Conservation (phyloP, 1,140 invertebrate genomes). For the Microplitis demolitor region DNA sequence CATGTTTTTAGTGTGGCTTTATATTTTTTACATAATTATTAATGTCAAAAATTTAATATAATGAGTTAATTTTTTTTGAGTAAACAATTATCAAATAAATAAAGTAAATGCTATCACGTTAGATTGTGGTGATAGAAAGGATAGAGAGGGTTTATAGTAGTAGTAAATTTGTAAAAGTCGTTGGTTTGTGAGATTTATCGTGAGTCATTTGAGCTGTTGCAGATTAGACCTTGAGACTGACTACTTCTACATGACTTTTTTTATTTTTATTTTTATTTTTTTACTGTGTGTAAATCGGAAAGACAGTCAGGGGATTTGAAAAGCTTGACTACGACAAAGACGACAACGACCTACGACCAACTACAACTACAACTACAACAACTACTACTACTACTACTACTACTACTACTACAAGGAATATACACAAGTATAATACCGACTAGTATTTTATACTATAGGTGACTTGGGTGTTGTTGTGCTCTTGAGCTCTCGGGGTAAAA, state of each 20-base stretch:
- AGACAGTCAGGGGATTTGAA: slow-evolving; percentile 14
- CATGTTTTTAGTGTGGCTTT: slow-evolving; percentile 18
- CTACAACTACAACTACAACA: not conserved
- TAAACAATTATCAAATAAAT: too few species aligned
- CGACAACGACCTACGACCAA: too few species aligned
- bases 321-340: slow-evolving; percentile 15
- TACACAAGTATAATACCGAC: not conserved
- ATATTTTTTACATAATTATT: slow-evolving; percentile 9
- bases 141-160: slow-evolving; percentile 36
- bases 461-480: not conserved
- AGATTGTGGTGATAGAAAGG: slow-evolving; percentile 35
- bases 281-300: slow-evolving; percentile 22
- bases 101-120: too few species aligned
- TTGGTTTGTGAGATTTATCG: slow-evolving; percentile 46
- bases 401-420: not conserved
- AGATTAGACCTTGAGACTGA: slow-evolving; percentile 42
- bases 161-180: slow-evolving; percentile 19
- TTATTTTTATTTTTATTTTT: slow-evolving; percentile 30
- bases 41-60: too few species aligned
- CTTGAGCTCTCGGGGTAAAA: slow-evolving; percentile 39
- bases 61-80: not conserved
- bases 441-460: not conserved
- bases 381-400: too few species aligned
- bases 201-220: slow-evolving; percentile 36
- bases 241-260: not conserved